Percentiles rank a stretch among this genome's conserved stretches.
These are phyloP conservation scores for Hemithea aestivaria DNA, from an alignment of 2,888 invertebrate species.

Conservation along the genomic window DNA sequence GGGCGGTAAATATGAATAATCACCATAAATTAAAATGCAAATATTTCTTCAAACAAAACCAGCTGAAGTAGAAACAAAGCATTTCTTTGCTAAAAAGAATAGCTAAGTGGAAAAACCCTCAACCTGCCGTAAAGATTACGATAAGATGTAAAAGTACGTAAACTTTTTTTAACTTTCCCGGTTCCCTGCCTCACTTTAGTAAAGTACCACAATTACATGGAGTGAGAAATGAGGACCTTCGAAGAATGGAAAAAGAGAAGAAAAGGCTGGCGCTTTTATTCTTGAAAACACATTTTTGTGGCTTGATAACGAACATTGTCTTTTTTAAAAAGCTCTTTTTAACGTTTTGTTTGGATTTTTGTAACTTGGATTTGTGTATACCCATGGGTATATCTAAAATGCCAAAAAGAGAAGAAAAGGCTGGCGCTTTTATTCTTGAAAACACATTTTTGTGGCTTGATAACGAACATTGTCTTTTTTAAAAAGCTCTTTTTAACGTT, in stretches of 20 bases:
- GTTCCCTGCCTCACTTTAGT: constrained; percentile 30
- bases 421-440: constrained; percentile 25
- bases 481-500: too few species aligned
- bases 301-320: too few species aligned
- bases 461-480: too few species aligned
- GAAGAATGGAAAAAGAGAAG: constrained; percentile 28
- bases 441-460: too few species aligned
- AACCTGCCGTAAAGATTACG: constrained; percentile 33
- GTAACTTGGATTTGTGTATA: too few species aligned
- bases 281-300: too few species aligned
- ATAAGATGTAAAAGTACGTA: constrained; percentile 31
- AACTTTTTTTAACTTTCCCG: constrained; percentile 34
- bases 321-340: too few species aligned
- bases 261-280: constrained; percentile 28
- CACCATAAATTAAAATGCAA: constrained; percentile 1
- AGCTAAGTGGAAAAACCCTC: constrained; percentile 25
- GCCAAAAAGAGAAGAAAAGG: constrained; percentile 14
- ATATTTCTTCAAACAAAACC: constrained; percentile 9
- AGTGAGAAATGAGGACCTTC: constrained; percentile 35
- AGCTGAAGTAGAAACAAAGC: constrained; percentile 6
- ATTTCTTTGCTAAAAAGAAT: constrained; percentile 5
- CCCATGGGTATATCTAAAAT: too few species aligned
- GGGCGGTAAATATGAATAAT: too few species aligned
- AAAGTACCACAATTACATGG: constrained; percentile 34
- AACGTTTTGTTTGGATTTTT: too few species aligned